Evolutionary conservation across 2,113 vertebrate genomes (phyloP).

Genomic region (Coryphaenoides rupestris): DNA sequence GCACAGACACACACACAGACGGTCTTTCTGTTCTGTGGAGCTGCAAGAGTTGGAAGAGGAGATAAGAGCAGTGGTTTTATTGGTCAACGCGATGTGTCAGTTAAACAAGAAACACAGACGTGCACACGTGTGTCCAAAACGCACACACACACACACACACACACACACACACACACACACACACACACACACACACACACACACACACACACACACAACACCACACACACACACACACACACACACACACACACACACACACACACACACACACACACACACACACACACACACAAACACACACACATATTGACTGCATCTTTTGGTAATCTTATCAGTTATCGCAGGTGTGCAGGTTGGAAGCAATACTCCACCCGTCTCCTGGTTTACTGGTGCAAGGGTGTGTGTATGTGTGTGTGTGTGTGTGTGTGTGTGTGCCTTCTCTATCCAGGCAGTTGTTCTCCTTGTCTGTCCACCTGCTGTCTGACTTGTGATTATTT

Average conservation of each 20-base stretch:
- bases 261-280: not conserved
- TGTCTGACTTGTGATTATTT: not conserved
- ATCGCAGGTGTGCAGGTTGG: slow-evolving; percentile 48
- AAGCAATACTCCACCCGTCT: slow-evolving; percentile 23
- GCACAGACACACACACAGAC: no score
- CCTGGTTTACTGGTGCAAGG: slow-evolving; percentile 20
- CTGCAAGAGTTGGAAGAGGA: no score
- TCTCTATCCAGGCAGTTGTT: not conserved
- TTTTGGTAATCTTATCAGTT: slow-evolving; percentile 40
- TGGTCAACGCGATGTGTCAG: no score
- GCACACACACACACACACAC: not conserved
- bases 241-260: no score
- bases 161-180: not conserved
- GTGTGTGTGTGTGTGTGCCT: not conserved
- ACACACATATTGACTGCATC: slow-evolving; percentile 1
- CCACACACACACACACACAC: no score
- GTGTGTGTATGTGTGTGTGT: not conserved
- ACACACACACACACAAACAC: slow-evolving; percentile 8
- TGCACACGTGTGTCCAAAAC: no score
- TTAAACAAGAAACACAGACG: no score
- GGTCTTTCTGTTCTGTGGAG: no score
- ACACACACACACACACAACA: not conserved
- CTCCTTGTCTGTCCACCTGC: not conserved
- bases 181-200: not conserved
- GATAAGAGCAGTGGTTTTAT: no score